Conservation (phyloP, 2,888 invertebrate genomes). For the Pherbina coryleti region DNA sequence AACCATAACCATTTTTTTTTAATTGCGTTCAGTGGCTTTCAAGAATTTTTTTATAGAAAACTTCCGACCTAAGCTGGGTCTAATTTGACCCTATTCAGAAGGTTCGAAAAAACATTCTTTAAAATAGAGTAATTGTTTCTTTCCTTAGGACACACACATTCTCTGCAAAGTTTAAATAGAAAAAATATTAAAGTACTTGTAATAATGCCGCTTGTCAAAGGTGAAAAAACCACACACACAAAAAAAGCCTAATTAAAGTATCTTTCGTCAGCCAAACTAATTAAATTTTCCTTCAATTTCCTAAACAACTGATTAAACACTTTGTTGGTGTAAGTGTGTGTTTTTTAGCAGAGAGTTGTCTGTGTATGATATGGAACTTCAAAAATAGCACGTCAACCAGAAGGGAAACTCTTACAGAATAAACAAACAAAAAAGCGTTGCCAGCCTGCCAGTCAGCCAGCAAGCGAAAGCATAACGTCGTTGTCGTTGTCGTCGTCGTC, state of each 20-base stretch:
- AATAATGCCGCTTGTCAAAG: too few relatives aligned
- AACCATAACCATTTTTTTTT: too few relatives aligned
- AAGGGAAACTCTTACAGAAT: neutral
- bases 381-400: neutral
- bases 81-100: too few relatives aligned
- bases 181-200: too few relatives aligned
- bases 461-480: neutral
- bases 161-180: too few relatives aligned
- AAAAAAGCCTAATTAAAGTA: slow-evolving; percentile 20
- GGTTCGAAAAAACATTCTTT: too few relatives aligned
- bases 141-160: too few relatives aligned
- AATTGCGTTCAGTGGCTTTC: too few relatives aligned
- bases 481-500: neutral
- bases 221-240: neutral
- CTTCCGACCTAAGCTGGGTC: too few relatives aligned
- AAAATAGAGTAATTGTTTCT: too few relatives aligned
- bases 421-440: neutral
- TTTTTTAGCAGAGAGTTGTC: neutral
- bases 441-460: neutral
- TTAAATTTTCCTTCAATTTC: slow-evolving; percentile 35
- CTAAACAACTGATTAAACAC: slow-evolving; percentile 28
- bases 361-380: neutral
- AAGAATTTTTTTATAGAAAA: too few relatives aligned
- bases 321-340: neutral
- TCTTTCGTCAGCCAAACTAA: slow-evolving; percentile 28